Percentiles rank a stretch among this genome's conserved stretches.
Conservation (phyloP, 2,113 vertebrate genomes). For the Muscicapa adusta region DNA sequence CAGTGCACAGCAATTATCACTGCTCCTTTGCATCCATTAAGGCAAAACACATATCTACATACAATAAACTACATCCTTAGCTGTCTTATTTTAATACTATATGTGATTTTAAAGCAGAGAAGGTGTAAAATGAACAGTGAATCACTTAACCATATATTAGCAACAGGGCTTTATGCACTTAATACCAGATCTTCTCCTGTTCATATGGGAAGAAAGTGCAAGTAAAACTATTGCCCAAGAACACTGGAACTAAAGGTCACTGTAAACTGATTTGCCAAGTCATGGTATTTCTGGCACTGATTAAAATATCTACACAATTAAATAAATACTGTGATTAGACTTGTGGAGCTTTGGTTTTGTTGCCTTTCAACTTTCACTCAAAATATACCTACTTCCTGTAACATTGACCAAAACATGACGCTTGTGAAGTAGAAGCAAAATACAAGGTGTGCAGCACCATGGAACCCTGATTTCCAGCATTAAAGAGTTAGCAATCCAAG, state of each 20-base stretch:
- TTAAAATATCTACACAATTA: slow-evolving; percentile 42
- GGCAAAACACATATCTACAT: slow-evolving; percentile 58
- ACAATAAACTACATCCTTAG: slow-evolving; percentile 36
- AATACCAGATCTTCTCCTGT: slow-evolving; percentile 6
- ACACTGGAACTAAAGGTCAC: slow-evolving; percentile 30
- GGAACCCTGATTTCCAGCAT: slow-evolving; percentile 21
- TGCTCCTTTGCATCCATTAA: slow-evolving; percentile 68
- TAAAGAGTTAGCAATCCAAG: not conserved
- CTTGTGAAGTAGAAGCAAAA: slow-evolving; percentile 39
- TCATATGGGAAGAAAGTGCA: slow-evolving; percentile 38
- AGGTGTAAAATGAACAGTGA: slow-evolving; percentile 45
- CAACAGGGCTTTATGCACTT: slow-evolving; percentile 44
- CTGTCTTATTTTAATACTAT: slow-evolving; percentile 38
- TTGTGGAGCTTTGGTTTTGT: slow-evolving; percentile 23
- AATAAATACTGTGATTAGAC: slow-evolving; percentile 57
- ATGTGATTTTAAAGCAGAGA: slow-evolving; percentile 37
- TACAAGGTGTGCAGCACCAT: slow-evolving; percentile 16
- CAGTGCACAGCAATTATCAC: slow-evolving; percentile 67
- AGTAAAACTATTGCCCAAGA: slow-evolving; percentile 38
- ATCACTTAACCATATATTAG: slow-evolving; percentile 21
- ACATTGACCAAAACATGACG: slow-evolving; percentile 16
- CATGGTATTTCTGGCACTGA: slow-evolving; percentile 48
- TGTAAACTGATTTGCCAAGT: slow-evolving; percentile 51
- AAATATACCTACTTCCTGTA: slow-evolving; percentile 34
- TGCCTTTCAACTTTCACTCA: slow-evolving; percentile 24